Evolutionary conservation across 1,140 invertebrate genomes (phyloP).

Genomic region (Drosophila gunungcola): DNA sequence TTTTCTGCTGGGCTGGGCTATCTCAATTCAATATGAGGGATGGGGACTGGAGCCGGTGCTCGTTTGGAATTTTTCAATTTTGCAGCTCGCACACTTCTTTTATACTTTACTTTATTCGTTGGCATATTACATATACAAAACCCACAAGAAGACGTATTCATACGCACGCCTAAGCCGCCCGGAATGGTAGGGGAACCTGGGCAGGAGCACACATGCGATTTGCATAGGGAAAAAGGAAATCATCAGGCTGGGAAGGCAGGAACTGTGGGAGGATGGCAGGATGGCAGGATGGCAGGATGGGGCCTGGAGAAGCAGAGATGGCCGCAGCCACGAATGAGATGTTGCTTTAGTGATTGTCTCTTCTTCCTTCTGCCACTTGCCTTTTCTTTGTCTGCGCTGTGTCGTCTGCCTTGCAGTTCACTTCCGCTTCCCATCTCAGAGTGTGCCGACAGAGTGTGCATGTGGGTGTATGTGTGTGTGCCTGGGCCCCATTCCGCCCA

Average conservation of each 20-base stretch:
- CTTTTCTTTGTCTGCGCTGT: constrained; percentile 60
- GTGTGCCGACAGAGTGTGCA: too few species aligned
- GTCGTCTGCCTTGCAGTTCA: constrained; percentile 44
- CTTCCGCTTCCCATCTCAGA: constrained; percentile 16
- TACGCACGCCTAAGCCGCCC: constrained; percentile 61
- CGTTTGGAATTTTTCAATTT: constrained; percentile 71
- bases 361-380: constrained; percentile 62
- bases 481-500: constrained; percentile 12
- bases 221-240: constrained; percentile 68
- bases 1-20: constrained; percentile 3
- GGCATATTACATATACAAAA: constrained; percentile 26
- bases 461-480: constrained; percentile 4
- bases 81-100: constrained; percentile 28
- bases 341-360: constrained; percentile 70
- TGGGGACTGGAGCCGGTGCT: constrained; percentile 7
- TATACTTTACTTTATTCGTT: constrained; percentile 49
- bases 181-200: constrained; percentile 28
- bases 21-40: constrained; percentile 9
- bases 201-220: constrained; percentile 64
- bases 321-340: constrained; percentile 64
- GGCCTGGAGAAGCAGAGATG: neutral
- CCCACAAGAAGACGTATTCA: constrained; percentile 63
- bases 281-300: too few species aligned
- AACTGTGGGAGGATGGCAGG: too few species aligned
- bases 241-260: constrained; percentile 35